Evolutionary conservation across 2,797 vertebrate species (phyloP).

Genomic region (Acropternis orthonyx): DNA sequence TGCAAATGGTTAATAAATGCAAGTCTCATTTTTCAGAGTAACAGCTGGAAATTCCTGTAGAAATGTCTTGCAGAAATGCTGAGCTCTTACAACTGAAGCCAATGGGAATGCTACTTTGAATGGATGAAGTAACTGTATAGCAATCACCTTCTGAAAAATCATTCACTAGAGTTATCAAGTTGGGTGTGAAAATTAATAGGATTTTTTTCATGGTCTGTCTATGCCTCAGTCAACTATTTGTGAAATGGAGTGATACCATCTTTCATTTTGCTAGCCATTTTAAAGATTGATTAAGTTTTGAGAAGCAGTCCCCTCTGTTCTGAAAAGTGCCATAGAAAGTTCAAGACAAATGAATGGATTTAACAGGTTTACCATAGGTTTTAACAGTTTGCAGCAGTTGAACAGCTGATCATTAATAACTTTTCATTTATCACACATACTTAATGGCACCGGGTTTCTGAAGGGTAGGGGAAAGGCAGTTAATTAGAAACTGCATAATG

Average conservation of each 20-base stretch:
- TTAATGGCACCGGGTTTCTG: not conserved
- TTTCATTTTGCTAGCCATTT: constrained; percentile 37
- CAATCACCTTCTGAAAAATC: constrained; percentile 11
- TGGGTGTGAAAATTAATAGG: constrained; percentile 39
- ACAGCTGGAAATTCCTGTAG: not conserved
- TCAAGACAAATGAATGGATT: constrained; percentile 9
- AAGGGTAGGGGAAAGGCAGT: not conserved
- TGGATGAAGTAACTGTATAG: not conserved
- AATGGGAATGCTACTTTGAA: not conserved
- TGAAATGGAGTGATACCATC: constrained; percentile 25
- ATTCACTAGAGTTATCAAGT: constrained; percentile 21
- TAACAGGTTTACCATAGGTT: not conserved
- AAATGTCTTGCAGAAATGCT: not conserved
- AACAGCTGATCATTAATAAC: not conserved
- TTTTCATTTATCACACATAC: not conserved
- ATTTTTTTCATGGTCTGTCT: not conserved
- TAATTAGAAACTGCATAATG: not conserved
- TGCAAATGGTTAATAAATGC: not conserved
- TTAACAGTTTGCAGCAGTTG: not conserved
- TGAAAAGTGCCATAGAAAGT: not conserved
- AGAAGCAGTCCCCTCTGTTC: not conserved
- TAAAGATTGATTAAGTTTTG: constrained; percentile 19
- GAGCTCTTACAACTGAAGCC: not conserved
- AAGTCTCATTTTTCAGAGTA: not conserved
- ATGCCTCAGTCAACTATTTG: not conserved